A percentile compares a stretch with the other conserved stretches of the same genome.
Conservation (phyloP, 2,113 vertebrate genomes). For the Dipodomys spectabilis region DNA sequence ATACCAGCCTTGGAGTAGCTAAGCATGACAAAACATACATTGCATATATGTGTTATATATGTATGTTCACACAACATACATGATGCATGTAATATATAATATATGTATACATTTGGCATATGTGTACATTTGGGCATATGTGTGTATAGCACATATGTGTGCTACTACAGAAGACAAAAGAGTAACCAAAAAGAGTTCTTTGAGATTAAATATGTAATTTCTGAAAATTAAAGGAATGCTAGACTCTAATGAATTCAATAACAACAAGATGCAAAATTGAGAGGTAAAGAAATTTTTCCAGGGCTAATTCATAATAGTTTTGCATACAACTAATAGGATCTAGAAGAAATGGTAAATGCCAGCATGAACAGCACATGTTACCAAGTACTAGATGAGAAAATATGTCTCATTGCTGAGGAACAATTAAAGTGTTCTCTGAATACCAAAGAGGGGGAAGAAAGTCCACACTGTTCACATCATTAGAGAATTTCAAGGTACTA, state of each 20-base stretch:
- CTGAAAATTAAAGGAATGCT: background rate
- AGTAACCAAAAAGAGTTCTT: background rate
- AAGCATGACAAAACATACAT: no score
- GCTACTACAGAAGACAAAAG: background rate
- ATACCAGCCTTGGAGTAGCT: no score
- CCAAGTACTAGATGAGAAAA: background rate
- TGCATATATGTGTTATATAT: no score
- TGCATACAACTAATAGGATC: background rate
- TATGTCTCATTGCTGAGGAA: background rate
- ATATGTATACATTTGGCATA: no score
- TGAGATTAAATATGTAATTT: background rate
- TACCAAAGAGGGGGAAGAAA: rapidly evolving
- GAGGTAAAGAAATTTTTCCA: background rate
- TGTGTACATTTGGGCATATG: no score
- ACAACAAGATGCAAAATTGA: conserved; percentile 21
- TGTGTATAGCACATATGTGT: no score
- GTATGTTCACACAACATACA: no score
- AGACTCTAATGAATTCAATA: background rate
- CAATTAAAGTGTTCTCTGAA: background rate
- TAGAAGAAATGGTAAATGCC: background rate
- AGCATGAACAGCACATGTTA: background rate
- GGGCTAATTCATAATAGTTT: background rate
- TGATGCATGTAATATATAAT: no score
- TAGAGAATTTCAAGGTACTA: background rate
- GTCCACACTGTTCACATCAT: background rate